Base-by-base conservation (phyloP, 2,113 vertebrate species). In the Triplophysa tibetana region DNA sequence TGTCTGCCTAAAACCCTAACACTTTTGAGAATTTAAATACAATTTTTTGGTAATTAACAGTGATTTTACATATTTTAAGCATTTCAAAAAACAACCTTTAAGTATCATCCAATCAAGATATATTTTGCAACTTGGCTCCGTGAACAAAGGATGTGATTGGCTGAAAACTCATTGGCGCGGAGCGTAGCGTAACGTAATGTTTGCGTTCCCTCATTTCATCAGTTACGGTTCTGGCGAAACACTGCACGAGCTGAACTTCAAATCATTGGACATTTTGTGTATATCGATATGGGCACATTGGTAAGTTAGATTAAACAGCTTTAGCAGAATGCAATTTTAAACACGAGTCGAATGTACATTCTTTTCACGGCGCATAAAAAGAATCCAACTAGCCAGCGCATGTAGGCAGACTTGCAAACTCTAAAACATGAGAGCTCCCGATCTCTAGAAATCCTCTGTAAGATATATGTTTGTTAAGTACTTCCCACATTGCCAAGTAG, bases 81-180 rank as follows among this genome's bases (percentile, higher is more conserved):
- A 10, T 45, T 45, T 45, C 33, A 33, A 62, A 62, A 62, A 21
- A 62, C 11, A 62, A 24, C 60, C n/a, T 9, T 62, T 62, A 24
- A 62, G 2, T 21, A 62, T 62, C 60, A 62, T 62, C 60, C 60
- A 62, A 62, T 62, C 60, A 62, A 12, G 8, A 62, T 62, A 62
- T 33, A 33, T 3, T 33, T 33, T 33, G 33, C 33, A 33, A 6
- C 21, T 23, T 62, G 11, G 21, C 21, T 3, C 21, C n/a, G n/a
- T 61, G 23, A 8, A n/a, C 21, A 10, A 23, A 23, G n/a, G 23
- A 61, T 24, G 21, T 61, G 58, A 61, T 61, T 61, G 58, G 58
- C n/a, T 61, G 58, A 61, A 19, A 11, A 21, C 58, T 61, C 58
- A 24, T 61, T 61, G 58, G 58, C 23, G 4, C 58, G 21, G 19